Evolutionary conservation across 2,888 invertebrate genomes (phyloP).

Genomic region (Balanococcus diminutus): DNA sequence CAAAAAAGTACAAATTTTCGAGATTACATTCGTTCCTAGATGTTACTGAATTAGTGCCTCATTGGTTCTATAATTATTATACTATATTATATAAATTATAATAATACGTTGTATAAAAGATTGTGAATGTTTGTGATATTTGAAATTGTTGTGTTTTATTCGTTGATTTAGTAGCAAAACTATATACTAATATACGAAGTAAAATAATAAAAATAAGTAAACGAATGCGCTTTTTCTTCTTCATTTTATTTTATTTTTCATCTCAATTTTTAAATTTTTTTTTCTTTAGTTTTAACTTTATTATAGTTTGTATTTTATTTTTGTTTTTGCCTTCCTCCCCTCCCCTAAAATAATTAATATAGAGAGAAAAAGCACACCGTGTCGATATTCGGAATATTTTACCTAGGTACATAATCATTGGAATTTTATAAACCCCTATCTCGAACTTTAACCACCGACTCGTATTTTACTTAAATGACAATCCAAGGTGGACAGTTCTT

Average conservation of each 20-base stretch:
- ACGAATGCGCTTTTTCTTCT: not conserved
- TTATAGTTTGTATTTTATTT: not conserved
- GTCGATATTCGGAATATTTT: not conserved
- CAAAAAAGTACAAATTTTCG: conserved; percentile 48
- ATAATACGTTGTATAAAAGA: conserved; percentile 43
- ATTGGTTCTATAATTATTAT: not conserved
- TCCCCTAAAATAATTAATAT: not conserved
- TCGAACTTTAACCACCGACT: not conserved
- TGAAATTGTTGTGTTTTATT: conserved; percentile 48
- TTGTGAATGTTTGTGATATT: conserved; percentile 52
- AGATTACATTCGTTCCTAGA: conserved; percentile 50
- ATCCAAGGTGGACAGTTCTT: not conserved
- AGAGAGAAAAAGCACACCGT: not conserved
- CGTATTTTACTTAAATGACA: not conserved
- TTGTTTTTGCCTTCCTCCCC: not conserved
- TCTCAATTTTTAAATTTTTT: not conserved
- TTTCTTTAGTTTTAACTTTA: not conserved
- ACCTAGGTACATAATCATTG: not conserved
- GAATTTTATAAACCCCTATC: not conserved
- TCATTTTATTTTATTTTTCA: not conserved
- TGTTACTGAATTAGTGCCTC: conserved; percentile 41
- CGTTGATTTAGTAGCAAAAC: conserved; percentile 26
- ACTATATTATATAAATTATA: not conserved
- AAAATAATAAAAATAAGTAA: conserved; percentile 30
- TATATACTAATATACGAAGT: conserved; percentile 12